Conservation (phyloP, 2,888 invertebrate genomes). For the Hyalella azteca region DNA sequence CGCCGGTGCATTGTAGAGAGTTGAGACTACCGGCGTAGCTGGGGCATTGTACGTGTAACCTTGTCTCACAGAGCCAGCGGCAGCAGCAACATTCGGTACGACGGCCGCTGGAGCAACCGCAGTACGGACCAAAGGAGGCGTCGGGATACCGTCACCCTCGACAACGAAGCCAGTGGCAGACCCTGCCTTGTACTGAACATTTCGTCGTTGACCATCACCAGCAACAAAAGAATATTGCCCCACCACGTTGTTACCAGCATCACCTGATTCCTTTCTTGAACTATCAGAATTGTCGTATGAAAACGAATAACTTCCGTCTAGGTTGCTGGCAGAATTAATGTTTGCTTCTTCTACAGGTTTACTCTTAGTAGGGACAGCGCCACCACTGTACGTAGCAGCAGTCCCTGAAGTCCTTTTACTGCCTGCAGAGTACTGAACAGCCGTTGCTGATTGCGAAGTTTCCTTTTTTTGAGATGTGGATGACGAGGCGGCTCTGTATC, state of each 20-base stretch:
- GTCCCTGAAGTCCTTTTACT: neutral
- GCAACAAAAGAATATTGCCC: slow-evolving; percentile 59
- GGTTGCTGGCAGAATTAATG: slow-evolving; percentile 26
- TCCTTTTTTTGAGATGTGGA: neutral
- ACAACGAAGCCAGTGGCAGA: slow-evolving; percentile 79
- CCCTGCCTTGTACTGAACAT: slow-evolving; percentile 78
- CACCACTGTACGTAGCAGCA: neutral
- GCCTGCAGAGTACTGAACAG: neutral
- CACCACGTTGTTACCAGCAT: slow-evolving; percentile 51
- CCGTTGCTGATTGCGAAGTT: neutral
- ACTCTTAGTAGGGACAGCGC: neutral
- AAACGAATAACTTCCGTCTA: slow-evolving; percentile 50
- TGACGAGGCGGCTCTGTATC: slow-evolving; percentile 39
- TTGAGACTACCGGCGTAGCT: slow-evolving; percentile 9
- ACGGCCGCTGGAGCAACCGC: neutral
- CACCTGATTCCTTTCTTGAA: slow-evolving; percentile 54
- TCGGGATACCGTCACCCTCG: slow-evolving; percentile 65
- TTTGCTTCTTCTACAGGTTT: slow-evolving; percentile 40
- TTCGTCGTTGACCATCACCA: slow-evolving; percentile 72
- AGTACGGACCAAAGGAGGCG: slow-evolving; percentile 39
- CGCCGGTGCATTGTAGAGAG: neutral
- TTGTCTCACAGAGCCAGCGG: slow-evolving; percentile 1
- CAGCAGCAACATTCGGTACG: neutral
- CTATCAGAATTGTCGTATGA: slow-evolving; percentile 58
- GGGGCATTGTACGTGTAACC: slow-evolving; percentile 1